Percentiles rank a stretch among this genome's conserved stretches.
Conservation (phyloP, 2,888 invertebrate species). For the Phasia obesa region DNA sequence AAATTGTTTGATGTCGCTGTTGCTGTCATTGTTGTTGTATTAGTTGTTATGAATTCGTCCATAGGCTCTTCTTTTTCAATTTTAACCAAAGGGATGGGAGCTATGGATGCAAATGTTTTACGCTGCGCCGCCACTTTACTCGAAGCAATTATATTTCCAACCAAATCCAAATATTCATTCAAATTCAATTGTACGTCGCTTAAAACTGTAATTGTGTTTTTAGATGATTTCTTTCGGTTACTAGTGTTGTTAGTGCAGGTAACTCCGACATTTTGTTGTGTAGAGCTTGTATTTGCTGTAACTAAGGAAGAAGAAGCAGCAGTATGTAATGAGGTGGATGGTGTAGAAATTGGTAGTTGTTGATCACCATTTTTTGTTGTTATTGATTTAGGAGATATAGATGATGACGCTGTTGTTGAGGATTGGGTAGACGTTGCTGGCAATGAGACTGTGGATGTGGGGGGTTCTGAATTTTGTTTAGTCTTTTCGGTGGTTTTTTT, state of each 20-base stretch:
- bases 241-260: constrained; percentile 2
- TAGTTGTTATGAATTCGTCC: constrained; percentile 75
- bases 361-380: constrained; percentile 4
- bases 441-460: neutral
- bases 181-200: constrained; percentile 82
- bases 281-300: constrained; percentile 6
- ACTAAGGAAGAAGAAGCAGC: constrained; percentile 18
- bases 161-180: constrained; percentile 81
- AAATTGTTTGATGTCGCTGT: constrained; percentile 43
- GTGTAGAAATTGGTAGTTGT: constrained; percentile 16
- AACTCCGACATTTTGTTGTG: constrained; percentile 42
- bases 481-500: constrained; percentile 59
- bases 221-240: constrained; percentile 74
- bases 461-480: constrained; percentile 14
- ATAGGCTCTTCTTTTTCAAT: constrained; percentile 80
- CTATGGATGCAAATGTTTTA: constrained; percentile 73
- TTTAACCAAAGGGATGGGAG: constrained; percentile 78
- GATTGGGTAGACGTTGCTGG: constrained; percentile 22
- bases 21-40: constrained; percentile 20
- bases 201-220: constrained; percentile 80
- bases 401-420: constrained; percentile 28
- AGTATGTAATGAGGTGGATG: constrained; percentile 31
- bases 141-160: constrained; percentile 82
- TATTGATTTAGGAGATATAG: constrained; percentile 2
- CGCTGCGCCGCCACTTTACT: constrained; percentile 78